Percentiles rank a stretch among this genome's conserved stretches.
phyloP scores from a whole-genome alignment of 2,797 vertebrate genomes.

The Cygnus olor region DNA sequence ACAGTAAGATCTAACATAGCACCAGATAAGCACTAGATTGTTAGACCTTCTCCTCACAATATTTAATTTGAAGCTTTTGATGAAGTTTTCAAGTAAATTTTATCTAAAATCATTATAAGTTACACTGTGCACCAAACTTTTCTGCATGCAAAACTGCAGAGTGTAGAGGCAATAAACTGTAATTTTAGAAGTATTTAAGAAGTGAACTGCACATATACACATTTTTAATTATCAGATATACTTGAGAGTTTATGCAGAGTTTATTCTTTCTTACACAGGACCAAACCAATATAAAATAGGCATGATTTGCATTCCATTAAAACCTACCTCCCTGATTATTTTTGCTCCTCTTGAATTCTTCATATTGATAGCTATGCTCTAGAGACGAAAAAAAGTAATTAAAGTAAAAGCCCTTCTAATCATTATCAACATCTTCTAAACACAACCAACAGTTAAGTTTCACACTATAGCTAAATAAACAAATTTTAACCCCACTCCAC shows the following conservation, averaged over 20 bases:
- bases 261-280: background rate
- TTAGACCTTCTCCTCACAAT: background rate
- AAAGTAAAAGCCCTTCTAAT: background rate
- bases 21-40: background rate
- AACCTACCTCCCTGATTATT: constrained; percentile 88
- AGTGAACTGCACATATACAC: background rate
- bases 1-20: background rate
- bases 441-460: background rate
- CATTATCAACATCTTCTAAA: background rate
- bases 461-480: background rate
- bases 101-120: background rate
- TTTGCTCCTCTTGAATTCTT: constrained; percentile 85
- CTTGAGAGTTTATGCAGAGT: background rate
- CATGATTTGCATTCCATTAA: background rate
- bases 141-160: background rate
- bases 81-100: background rate
- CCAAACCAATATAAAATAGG: background rate
- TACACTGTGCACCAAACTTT: background rate
- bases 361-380: constrained; percentile 91
- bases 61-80: background rate
- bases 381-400: constrained; percentile 34
- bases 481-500: background rate
- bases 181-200: background rate
- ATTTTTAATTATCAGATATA: background rate
- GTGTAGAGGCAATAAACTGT: background rate